Evolutionary conservation across 2,888 invertebrate species (phyloP).

Genomic region (Drosophila dives): DNA sequence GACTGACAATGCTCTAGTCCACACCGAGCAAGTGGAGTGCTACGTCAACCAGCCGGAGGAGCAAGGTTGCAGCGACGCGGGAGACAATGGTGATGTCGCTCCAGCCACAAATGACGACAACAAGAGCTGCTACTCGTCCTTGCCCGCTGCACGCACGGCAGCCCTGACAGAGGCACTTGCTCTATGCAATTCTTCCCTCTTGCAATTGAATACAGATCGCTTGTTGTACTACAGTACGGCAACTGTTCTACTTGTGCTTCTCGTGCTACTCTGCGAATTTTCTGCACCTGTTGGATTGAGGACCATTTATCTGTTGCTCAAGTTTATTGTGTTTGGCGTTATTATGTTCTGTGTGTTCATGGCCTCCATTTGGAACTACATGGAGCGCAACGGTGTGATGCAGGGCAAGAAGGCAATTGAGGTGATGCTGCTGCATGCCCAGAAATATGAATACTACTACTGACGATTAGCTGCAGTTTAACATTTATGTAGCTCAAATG

Average conservation of each 20-base stretch:
- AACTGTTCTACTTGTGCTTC: slow-evolving; percentile 74
- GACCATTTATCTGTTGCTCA: slow-evolving; percentile 86
- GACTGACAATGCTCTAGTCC: slow-evolving; percentile 8
- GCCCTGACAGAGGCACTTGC: slow-evolving; percentile 81
- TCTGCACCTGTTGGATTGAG: slow-evolving; percentile 82
- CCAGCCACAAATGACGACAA: neutral
- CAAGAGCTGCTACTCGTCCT: slow-evolving; percentile 14
- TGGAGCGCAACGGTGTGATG: slow-evolving; percentile 91
- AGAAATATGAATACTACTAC: slow-evolving; percentile 74
- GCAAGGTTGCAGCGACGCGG: slow-evolving; percentile 18
- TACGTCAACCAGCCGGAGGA: slow-evolving; percentile 9
- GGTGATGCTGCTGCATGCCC: slow-evolving; percentile 84
- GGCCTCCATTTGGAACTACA: slow-evolving; percentile 93
- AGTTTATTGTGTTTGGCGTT: slow-evolving; percentile 88
- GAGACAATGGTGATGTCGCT: neutral
- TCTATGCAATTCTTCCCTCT: slow-evolving; percentile 81
- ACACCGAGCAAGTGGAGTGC: slow-evolving; percentile 43
- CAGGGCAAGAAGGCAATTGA: slow-evolving; percentile 91
- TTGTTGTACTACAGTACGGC: slow-evolving; percentile 82
- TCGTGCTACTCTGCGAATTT: slow-evolving; percentile 81
- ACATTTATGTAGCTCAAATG: slow-evolving; percentile 68
- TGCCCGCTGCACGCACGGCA: slow-evolving; percentile 67
- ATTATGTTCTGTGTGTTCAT: slow-evolving; percentile 90
- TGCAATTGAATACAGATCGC: slow-evolving; percentile 82
- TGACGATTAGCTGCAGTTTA: slow-evolving; percentile 22